Percentiles rank a stretch among this genome's conserved stretches.
phyloP scores from a whole-genome alignment of 1,140 invertebrate species.

The Polypedilum vanderplanki region DNA sequence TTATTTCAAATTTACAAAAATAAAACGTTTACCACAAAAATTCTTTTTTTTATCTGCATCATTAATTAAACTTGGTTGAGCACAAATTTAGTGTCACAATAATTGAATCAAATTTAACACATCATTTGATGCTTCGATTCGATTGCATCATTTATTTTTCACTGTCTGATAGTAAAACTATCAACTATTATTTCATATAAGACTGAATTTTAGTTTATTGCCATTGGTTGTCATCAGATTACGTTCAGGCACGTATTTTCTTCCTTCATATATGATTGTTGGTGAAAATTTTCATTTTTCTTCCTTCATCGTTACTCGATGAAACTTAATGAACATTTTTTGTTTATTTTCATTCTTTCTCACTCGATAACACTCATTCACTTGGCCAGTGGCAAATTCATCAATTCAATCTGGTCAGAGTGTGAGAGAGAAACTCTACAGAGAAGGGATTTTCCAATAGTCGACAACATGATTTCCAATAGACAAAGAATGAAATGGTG shows the following conservation, averaged over 20 bases:
- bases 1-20: no score
- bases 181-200: no score
- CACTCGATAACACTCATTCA: neutral
- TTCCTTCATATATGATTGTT: neutral
- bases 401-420: neutral
- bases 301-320: neutral
- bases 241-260: neutral
- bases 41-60: no score
- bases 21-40: no score
- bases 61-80: no score
- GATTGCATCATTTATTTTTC: conserved; percentile 2
- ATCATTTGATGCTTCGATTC: neutral
- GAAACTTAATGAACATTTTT: conserved; percentile 25
- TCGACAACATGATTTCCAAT: neutral
- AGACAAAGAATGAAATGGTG: neutral
- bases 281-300: conserved; percentile 18
- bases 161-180: no score
- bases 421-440: no score
- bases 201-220: no score
- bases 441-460: neutral
- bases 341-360: conserved; percentile 16
- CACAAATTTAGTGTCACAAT: no score
- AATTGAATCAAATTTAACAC: neutral
- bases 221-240: neutral
- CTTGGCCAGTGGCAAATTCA: neutral